Evolutionary conservation across 2,888 invertebrate genomes (phyloP), one percentile per base, ranked within the genome.

Genomic region (Phengaris arion): DNA sequence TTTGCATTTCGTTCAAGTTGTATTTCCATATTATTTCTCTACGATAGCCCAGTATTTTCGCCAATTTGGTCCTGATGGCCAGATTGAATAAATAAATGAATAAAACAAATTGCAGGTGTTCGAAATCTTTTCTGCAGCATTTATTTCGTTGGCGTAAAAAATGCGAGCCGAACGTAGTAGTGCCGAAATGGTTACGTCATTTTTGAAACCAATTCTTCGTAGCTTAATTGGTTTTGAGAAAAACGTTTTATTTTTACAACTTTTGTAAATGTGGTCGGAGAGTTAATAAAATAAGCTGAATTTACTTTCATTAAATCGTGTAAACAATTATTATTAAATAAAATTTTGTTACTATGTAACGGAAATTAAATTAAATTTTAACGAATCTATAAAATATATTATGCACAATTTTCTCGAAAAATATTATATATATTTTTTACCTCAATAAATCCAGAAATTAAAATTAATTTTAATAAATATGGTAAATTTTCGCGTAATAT

Each of bases 81-180:
- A 64, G 64, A 64, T 64, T 64, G 64, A 64, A 64, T 64, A 64
- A 64, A 64, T 64, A 64, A 64, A 64, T 64, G 64, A 64, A 64
- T 52, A 54, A 72, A 72, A 72, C 72, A 72, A 72, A 72, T 54
- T 72, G 15, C 52, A 54, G 51, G 70, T 15, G 22, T 54, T 52
- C 52, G 35, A 52, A 72, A 70, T 72, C 35, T 54, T 54, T 72
- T 72, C 72, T 72, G 72, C 54, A 54, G 52, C 52, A 52, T 52
- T 51, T 55, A 68, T 74, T 64, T 55, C 54, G 73, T 68, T 75
- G 76, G 45, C 57, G 73, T 73, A 48, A 68, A 64, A 68, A 64
- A 72, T 72, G 72, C 72, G 72, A 54, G 52, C 12, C 72, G 15
- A 12, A 35, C 54, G 72, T 52, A 72, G 52, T 72, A 72, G 72